Evolutionary conservation across 53 echinoderm and acorn worm species (phyloP).

Genomic region (Stichopus horrens): DNA sequence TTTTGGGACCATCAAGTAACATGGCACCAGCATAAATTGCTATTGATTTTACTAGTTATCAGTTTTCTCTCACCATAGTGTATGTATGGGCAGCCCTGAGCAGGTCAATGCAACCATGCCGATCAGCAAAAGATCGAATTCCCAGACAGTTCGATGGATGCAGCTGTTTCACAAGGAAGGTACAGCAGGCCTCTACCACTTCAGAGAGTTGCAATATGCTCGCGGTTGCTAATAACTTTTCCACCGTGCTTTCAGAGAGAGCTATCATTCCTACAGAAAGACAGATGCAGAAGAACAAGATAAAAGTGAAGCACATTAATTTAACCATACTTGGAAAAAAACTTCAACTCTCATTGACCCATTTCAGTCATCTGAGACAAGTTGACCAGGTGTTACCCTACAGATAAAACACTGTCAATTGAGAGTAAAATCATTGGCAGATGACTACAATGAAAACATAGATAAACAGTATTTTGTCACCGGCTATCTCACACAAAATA

Average conservation of each 20-base stretch:
- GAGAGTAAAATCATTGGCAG: too few species aligned
- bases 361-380: too few species aligned
- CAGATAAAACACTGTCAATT: too few species aligned
- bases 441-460: too few species aligned
- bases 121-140: conserved; percentile 91
- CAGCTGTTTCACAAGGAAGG: conserved; percentile 94
- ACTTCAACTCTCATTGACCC: too few species aligned
- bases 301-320: too few species aligned
- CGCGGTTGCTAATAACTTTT: conserved; percentile 84
- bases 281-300: background rate
- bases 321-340: too few species aligned
- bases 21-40: too few species aligned
- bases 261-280: conserved; percentile 60
- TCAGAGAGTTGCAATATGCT: conserved; percentile 96
- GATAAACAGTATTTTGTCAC: too few species aligned
- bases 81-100: conserved; percentile 91
- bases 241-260: conserved; percentile 79
- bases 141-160: conserved; percentile 99
- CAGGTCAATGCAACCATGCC: conserved; percentile 90
- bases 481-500: too few species aligned
- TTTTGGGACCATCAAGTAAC: too few species aligned
- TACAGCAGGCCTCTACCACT: conserved; percentile 93
- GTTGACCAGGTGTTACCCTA: too few species aligned
- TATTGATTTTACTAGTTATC: background rate
- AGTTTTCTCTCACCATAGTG: conserved; percentile 72